phyloP scores from a whole-genome alignment of 1,140 invertebrate genomes.

The Micrasema minimum region DNA sequence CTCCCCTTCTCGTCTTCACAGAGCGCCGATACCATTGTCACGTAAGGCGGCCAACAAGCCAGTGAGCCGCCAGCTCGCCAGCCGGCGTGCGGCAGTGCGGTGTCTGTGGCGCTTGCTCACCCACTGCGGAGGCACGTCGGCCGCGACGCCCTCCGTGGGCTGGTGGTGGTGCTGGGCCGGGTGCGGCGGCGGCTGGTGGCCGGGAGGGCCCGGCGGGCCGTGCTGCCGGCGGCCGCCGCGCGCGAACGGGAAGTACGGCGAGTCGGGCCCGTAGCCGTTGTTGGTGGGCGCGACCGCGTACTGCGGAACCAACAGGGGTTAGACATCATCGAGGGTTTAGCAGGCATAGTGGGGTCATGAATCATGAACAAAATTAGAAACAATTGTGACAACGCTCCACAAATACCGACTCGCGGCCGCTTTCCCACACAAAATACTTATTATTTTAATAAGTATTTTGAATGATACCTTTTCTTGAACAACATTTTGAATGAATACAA shows the following conservation, averaged over 20 bases:
- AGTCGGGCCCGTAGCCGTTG: slow-evolving; percentile 53
- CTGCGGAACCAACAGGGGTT: too few species aligned
- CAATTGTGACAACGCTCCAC: too few species aligned
- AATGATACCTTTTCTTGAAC: too few species aligned
- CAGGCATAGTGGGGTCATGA: too few species aligned
- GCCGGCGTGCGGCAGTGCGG: not conserved
- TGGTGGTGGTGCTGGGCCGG: slow-evolving; percentile 33
- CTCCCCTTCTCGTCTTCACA: not conserved
- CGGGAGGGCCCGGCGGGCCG: slow-evolving; percentile 8
- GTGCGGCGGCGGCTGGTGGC: slow-evolving; percentile 28
- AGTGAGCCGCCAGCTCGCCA: not conserved
- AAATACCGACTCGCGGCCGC: too few species aligned
- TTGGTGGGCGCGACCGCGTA: slow-evolving; percentile 49
- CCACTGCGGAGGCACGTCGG: slow-evolving; percentile 52
- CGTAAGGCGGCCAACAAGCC: not conserved
- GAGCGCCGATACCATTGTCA: not conserved
- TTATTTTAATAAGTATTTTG: too few species aligned
- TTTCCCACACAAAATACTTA: too few species aligned
- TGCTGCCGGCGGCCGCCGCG: slow-evolving; percentile 10
- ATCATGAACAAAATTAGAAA: too few species aligned
- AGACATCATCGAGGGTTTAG: too few species aligned
- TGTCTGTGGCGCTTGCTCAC: slow-evolving; percentile 37
- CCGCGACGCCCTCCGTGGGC: slow-evolving; percentile 37
- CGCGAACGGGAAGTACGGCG: slow-evolving; percentile 50
- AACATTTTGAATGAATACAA: too few species aligned